Evolutionary conservation across 2,888 invertebrate genomes (phyloP).

Genomic region (Boloria selene): DNA sequence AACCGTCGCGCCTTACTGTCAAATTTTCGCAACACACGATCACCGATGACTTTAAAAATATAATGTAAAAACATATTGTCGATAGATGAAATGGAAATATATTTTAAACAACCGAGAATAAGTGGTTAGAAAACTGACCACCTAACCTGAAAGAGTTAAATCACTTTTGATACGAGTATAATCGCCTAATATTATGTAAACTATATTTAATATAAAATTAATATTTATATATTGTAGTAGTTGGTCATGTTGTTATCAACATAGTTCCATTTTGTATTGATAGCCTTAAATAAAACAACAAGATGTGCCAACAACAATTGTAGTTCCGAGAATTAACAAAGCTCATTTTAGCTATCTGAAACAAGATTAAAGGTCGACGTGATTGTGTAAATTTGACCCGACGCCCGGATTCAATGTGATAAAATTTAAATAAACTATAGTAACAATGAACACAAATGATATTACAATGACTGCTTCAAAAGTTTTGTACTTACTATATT

Average conservation of each 20-base stretch:
- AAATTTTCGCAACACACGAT: too few species aligned
- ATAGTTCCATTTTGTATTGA: constrained; percentile 40
- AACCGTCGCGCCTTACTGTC: too few species aligned
- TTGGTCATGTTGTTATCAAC: background rate
- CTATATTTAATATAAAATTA: too few species aligned
- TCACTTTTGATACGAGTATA: constrained; percentile 4
- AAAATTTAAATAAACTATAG: constrained; percentile 55
- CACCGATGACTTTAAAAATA: too few species aligned
- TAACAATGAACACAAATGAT: constrained; percentile 39
- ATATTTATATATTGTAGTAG: background rate
- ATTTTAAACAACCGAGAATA: too few species aligned
- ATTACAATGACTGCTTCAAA: background rate
- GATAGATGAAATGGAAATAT: too few species aligned
- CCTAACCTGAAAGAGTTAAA: too few species aligned
- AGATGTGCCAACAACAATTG: constrained; percentile 41
- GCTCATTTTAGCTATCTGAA: constrained; percentile 70
- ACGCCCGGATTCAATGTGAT: constrained; percentile 71
- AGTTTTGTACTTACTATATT: background rate
- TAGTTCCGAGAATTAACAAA: constrained; percentile 71
- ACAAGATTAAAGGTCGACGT: constrained; percentile 72
- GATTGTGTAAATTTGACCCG: constrained; percentile 76
- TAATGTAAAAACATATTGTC: too few species aligned
- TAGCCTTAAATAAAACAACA: constrained; percentile 53
- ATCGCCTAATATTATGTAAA: background rate
- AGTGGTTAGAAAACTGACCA: too few species aligned